These are phyloP conservation scores for Corbicula japonica DNA, from an alignment of 2,888 invertebrate genomes.

Conservation along the genomic window DNA sequence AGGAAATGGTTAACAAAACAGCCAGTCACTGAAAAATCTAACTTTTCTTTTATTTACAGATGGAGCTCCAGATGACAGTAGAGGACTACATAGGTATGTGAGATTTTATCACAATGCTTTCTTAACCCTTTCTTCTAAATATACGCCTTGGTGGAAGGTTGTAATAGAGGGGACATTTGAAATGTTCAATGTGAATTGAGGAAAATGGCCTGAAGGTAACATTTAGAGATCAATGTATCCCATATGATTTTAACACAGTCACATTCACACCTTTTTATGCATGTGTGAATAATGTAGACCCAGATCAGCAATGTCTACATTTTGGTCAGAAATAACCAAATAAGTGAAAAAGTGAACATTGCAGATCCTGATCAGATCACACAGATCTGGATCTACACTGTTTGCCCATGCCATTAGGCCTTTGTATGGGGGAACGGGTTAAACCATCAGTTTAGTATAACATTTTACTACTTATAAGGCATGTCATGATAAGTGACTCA, in stretches of 20 bases:
- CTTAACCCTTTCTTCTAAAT: background rate
- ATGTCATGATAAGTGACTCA: no score
- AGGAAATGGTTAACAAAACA: background rate
- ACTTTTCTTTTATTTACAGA: conserved; percentile 28
- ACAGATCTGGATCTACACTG: no score
- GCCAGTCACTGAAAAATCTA: background rate
- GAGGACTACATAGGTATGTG: conserved; percentile 42
- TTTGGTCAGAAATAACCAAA: no score
- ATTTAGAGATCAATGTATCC: background rate
- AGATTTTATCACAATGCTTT: background rate
- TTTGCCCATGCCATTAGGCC: no score
- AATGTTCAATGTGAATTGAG: background rate
- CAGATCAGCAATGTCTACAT: no score
- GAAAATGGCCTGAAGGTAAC: background rate
- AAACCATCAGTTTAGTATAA: no score
- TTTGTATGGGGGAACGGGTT: no score
- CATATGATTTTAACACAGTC: conserved; percentile 1
- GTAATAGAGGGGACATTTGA: background rate
- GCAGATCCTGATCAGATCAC: no score
- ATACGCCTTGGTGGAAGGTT: background rate
- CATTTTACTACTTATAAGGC: no score
- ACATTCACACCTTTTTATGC: no score
- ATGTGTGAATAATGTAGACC: no score
- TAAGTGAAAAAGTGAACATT: no score
- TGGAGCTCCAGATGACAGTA: conserved; percentile 39